phyloP scores from a whole-genome alignment of 2,797 vertebrate species.

The Lepilemur septentrionalis region DNA sequence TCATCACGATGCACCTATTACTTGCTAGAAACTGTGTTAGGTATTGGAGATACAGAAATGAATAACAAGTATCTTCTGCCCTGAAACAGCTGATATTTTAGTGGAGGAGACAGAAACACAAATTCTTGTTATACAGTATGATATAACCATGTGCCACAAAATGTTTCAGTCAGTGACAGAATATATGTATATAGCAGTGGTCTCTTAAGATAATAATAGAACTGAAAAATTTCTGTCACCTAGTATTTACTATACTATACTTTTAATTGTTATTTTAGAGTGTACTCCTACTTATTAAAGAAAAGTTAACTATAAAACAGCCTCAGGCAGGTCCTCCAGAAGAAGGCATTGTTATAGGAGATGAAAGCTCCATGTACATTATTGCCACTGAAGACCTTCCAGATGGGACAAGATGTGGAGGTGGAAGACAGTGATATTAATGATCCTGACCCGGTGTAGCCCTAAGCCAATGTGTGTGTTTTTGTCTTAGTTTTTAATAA shows the following conservation, averaged over 20 bases:
- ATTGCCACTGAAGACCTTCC: too few relatives aligned
- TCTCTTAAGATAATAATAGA: neutral
- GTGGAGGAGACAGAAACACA: neutral
- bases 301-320: neutral
- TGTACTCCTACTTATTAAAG: neutral
- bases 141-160: neutral
- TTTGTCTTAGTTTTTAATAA: too few relatives aligned
- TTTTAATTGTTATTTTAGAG: neutral
- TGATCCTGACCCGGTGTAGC: too few relatives aligned
- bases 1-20: neutral
- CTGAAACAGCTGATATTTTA: neutral
- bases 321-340: too few relatives aligned
- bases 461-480: too few relatives aligned
- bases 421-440: too few relatives aligned
- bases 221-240: neutral
- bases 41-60: neutral
- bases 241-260: neutral
- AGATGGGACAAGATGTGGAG: too few relatives aligned
- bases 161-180: neutral
- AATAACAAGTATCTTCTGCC: neutral
- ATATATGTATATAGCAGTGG: neutral
- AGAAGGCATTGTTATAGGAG: too few relatives aligned
- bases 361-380: too few relatives aligned
- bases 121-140: neutral
- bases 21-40: neutral